These are phyloP conservation scores for Chaetura pelagica DNA, from an alignment of 2,113 vertebrate species.

Conservation along the genomic window DNA sequence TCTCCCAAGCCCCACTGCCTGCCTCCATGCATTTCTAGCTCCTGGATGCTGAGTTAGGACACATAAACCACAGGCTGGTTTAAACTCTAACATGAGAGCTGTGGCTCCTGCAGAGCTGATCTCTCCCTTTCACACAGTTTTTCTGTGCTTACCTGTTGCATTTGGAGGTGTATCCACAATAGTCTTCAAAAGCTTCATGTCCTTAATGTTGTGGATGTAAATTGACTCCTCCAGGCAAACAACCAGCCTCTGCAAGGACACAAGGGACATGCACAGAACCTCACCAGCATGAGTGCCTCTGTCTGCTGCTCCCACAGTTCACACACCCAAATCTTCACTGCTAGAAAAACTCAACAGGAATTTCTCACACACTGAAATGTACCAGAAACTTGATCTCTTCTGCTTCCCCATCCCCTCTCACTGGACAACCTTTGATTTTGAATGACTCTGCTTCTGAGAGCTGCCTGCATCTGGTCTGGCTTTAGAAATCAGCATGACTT, in stretches of 20 bases:
- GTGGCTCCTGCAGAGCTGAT: background rate
- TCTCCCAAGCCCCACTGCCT: background rate
- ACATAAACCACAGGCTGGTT: background rate
- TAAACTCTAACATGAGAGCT: background rate
- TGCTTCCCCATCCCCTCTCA: background rate
- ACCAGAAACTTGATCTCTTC: background rate
- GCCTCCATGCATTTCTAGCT: background rate
- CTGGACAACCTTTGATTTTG: background rate
- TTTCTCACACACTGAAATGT: background rate
- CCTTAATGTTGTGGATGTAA: conserved; percentile 96
- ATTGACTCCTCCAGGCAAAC: conserved; percentile 91
- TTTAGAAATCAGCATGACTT: background rate
- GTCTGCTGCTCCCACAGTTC: background rate
- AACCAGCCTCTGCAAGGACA: conserved; percentile 85
- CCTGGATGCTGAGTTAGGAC: background rate
- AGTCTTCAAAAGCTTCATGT: conserved; percentile 95
- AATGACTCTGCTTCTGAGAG: background rate
- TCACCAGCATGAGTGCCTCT: background rate
- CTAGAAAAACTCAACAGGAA: background rate
- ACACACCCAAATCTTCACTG: background rate
- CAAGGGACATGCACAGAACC: background rate
- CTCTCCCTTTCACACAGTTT: background rate
- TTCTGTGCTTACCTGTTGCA: conserved; percentile 78
- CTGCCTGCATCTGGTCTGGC: background rate
- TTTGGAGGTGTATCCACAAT: conserved; percentile 90